These are phyloP conservation scores for Indri indri DNA, from an alignment of 2,113 vertebrate genomes.

Conservation along the genomic window DNA sequence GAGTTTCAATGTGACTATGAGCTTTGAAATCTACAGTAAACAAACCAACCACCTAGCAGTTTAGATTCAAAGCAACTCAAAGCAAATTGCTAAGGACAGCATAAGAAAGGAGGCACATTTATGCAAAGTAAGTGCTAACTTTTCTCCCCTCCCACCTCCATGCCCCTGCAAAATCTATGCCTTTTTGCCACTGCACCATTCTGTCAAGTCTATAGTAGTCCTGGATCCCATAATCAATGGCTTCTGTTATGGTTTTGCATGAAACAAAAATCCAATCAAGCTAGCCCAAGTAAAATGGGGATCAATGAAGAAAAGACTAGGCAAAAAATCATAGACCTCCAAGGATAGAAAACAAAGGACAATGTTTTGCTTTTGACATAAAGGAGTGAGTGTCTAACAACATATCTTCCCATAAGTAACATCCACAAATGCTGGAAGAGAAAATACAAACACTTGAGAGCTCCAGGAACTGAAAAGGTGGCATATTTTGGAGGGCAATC, in stretches of 20 bases:
- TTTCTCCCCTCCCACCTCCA: no score
- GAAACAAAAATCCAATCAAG: constrained; percentile 43
- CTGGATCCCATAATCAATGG: constrained; percentile 15
- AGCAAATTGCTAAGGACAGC: not conserved
- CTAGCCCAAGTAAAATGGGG: not conserved
- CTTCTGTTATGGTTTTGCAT: constrained; percentile 3
- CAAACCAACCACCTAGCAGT: not conserved
- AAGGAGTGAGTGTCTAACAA: not conserved
- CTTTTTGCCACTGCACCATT: not conserved
- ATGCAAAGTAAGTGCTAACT: not conserved
- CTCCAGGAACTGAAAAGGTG: not conserved
- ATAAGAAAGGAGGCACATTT: not conserved
- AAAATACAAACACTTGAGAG: not conserved
- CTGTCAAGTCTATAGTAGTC: not conserved
- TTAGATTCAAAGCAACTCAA: constrained; percentile 12
- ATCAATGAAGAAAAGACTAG: constrained; percentile 10
- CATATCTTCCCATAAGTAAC: not conserved
- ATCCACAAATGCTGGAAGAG: not conserved
- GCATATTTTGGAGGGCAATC: constrained; percentile 3
- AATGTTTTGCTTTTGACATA: constrained; percentile 28
- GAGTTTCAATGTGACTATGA: not conserved
- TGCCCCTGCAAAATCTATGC: not conserved
- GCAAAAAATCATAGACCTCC: constrained; percentile 41
- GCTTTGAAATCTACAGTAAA: constrained; percentile 11
- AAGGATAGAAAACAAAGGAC: constrained; percentile 24